Evolutionary conservation across 2,888 invertebrate species (phyloP).

Genomic region (Sphaerophoria taeniata): DNA sequence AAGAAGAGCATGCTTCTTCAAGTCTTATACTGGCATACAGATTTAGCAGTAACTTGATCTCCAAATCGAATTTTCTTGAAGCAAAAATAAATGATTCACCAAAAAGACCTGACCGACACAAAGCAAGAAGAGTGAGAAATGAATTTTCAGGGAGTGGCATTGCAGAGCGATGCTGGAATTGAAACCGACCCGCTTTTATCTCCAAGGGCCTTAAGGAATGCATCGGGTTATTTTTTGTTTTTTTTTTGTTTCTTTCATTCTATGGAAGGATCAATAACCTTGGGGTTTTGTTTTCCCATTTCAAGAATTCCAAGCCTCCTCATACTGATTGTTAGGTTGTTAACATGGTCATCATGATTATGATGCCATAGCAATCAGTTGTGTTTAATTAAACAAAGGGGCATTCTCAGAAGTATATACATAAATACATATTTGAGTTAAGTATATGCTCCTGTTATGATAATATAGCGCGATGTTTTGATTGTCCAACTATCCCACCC

Average conservation of each 20-base stretch:
- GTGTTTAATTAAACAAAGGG: conserved; percentile 73
- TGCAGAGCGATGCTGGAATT: too few species aligned
- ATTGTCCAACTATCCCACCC: conserved; percentile 44
- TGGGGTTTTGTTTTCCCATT: conserved; percentile 45
- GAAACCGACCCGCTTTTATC: conserved; percentile 16
- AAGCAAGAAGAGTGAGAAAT: conserved; percentile 42
- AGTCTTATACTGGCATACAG: too few species aligned
- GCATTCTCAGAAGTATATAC: conserved; percentile 62
- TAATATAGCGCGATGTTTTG: conserved; percentile 69
- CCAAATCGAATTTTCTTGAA: conserved; percentile 23
- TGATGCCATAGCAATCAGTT: conserved; percentile 66
- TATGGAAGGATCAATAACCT: conserved; percentile 65
- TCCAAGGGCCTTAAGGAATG: conserved; percentile 21
- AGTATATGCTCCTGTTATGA: conserved; percentile 63
- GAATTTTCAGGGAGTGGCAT: conserved; percentile 70
- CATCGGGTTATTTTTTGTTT: conserved; percentile 14
- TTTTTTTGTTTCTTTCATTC: neutral
- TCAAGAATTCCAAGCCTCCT: conserved; percentile 33
- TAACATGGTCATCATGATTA: conserved; percentile 41
- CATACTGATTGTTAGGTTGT: conserved; percentile 14
- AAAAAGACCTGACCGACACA: conserved; percentile 16
- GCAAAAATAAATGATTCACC: conserved; percentile 35
- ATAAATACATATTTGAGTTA: too few species aligned
- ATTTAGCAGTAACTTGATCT: conserved; percentile 56
- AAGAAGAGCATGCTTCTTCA: conserved; percentile 37